phyloP scores from a whole-genome alignment of 2,797 vertebrate genomes.

The Platyrinchus mystaceus region DNA sequence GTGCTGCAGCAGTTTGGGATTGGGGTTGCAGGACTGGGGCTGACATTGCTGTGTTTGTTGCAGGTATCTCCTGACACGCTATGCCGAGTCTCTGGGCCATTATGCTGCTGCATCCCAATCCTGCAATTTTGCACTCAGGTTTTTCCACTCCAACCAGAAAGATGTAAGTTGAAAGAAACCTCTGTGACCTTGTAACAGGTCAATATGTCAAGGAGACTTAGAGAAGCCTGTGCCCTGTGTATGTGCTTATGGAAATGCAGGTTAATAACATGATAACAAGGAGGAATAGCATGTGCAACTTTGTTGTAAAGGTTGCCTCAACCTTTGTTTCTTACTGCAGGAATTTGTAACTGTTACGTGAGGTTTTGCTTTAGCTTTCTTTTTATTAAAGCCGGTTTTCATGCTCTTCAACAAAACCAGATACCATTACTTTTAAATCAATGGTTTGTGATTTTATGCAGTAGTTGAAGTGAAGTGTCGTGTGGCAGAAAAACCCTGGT shows the following conservation, averaged over 20 bases:
- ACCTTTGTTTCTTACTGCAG: background rate
- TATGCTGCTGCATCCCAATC: constrained; percentile 95
- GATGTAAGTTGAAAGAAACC: constrained; percentile 86
- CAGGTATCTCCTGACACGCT: constrained; percentile 95
- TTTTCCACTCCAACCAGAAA: constrained; percentile 99
- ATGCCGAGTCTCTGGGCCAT: constrained; percentile 90
- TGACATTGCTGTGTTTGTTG: background rate
- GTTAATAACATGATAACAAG: background rate
- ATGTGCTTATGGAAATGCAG: background rate
- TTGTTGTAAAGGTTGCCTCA: background rate
- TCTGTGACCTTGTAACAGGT: background rate
- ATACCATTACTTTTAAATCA: background rate
- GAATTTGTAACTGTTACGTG: background rate
- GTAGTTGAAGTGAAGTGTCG: background rate
- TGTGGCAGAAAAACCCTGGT: background rate
- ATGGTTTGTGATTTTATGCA: background rate
- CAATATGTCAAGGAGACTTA: background rate
- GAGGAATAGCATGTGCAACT: background rate
- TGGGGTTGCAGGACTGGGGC: background rate
- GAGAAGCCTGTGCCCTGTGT: background rate
- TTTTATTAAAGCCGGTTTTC: background rate
- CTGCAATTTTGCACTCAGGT: constrained; percentile 98
- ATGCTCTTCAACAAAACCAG: background rate
- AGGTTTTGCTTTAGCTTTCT: background rate
- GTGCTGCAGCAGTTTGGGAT: background rate